These are phyloP conservation scores for Acropternis orthonyx DNA, from an alignment of 2,797 vertebrate species.

Conservation along the genomic window DNA sequence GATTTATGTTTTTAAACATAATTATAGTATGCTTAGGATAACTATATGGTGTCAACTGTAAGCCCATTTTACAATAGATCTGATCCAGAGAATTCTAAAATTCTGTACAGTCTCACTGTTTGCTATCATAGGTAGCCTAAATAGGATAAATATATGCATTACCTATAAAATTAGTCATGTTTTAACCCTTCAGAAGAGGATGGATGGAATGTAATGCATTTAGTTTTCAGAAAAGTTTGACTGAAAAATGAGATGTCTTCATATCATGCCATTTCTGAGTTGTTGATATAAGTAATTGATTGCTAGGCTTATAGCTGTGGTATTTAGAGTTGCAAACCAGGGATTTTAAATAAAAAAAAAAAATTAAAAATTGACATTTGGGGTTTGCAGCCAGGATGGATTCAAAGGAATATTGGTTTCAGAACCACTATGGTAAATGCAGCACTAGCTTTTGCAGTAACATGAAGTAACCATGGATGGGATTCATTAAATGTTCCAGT, in stretches of 20 bases:
- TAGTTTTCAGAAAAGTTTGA: neutral
- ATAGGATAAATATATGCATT: neutral
- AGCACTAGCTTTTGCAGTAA: neutral
- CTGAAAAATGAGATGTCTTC: neutral
- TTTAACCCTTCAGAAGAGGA: neutral
- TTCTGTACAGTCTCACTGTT: neutral
- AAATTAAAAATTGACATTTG: neutral
- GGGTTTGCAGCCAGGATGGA: neutral
- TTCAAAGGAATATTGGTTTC: neutral
- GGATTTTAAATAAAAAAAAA: neutral
- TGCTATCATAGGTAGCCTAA: neutral
- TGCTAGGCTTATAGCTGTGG: neutral
- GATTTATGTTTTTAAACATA: neutral
- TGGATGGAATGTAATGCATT: neutral
- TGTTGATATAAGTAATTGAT: neutral
- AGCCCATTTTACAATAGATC: neutral
- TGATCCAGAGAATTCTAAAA: neutral
- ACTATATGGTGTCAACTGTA: neutral
- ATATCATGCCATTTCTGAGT: neutral
- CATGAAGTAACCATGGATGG: neutral
- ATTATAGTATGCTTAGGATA: neutral
- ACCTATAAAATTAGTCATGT: neutral
- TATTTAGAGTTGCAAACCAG: neutral
- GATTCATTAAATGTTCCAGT: neutral
- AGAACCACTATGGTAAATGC: accelerated